Conservation (phyloP, 2,113 vertebrate genomes). For the Rutilus rutilus region DNA sequence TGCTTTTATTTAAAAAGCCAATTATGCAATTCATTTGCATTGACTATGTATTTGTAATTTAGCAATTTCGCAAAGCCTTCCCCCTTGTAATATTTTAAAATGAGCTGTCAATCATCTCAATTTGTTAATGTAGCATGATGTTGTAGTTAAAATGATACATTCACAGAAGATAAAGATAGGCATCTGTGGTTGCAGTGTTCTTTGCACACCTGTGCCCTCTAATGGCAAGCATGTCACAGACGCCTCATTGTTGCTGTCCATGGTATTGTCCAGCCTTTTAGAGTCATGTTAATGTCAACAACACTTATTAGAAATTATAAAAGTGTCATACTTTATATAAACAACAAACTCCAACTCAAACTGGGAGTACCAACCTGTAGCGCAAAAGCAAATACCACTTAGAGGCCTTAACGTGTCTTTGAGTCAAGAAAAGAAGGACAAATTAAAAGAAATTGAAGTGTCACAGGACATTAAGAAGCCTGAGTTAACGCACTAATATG, state of each 20-base stretch:
- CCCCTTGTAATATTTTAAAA: not conserved
- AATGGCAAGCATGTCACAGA: slow-evolving; percentile 46
- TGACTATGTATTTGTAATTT: not conserved
- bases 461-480: slow-evolving; percentile 55
- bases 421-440: slow-evolving; percentile 27
- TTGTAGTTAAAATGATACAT: not conserved
- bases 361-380: not conserved
- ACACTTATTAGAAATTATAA: not conserved
- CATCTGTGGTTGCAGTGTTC: slow-evolving; percentile 18
- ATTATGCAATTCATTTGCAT: not conserved
- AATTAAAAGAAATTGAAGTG: slow-evolving; percentile 45
- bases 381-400: slow-evolving; percentile 29
- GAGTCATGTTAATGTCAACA: slow-evolving; percentile 7
- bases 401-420: slow-evolving; percentile 11
- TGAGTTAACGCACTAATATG: slow-evolving; percentile 66
- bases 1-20: not conserved
- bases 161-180: not conserved
- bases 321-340: not conserved
- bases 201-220: slow-evolving; percentile 61
- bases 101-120: not conserved
- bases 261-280: slow-evolving; percentile 54
- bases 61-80: not conserved
- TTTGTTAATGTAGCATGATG: not conserved
- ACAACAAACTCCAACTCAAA: not conserved
- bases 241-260: slow-evolving; percentile 58